Base-by-base conservation (phyloP, 2,797 vertebrate species). In the Micromesistius poutassou region DNA sequence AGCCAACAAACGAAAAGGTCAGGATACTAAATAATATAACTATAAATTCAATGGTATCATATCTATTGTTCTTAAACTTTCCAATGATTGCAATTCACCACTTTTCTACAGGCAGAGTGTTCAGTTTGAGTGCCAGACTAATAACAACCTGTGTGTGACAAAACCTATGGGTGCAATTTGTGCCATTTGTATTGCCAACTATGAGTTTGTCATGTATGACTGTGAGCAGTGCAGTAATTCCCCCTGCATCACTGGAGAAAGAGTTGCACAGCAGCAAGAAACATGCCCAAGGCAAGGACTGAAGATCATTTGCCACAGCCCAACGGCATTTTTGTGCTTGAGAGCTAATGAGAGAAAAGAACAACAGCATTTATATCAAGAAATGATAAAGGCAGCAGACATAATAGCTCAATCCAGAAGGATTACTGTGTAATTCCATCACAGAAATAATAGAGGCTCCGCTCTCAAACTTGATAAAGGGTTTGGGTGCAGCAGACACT, bases 251-350 rank as follows among this genome's bases (percentile, higher is more conserved):
- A 55, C 46, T 55, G 55, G 55, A 62, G 46, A 62, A 62, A n/a
- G n/a, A 25, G 55, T n/a, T 62, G 22, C 55, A 62, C 55, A 62
- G 19, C 7, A 25, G 55, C 55, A 22, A 55, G 46, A 55, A 19
- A 55, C 46, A 14, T 55, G 46, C 71, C 72, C 14, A 78, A 76
- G 30, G 19, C 14, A 74, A 70, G 55, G 72, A 72, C 55, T 68
- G 71, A 77, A 74, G 62, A 16, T 13, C 68, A n/a, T 30, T 31
- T 72, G 42, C 70, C 35, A 42, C 55, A 50, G 76, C 68, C 68
- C 74, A 78, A 78, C 70, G 55, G 75, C 55, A 75, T 31, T 78
- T 38, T 70, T 76, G 62, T 76, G 75, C 46, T 42, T 74, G 19
- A 25, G 73, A n/a, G 25, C 62, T 31, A 73, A 35, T 30, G 55